Evolutionary conservation across 1,140 invertebrate genomes (phyloP).

Genomic region (Bombus confusus): DNA sequence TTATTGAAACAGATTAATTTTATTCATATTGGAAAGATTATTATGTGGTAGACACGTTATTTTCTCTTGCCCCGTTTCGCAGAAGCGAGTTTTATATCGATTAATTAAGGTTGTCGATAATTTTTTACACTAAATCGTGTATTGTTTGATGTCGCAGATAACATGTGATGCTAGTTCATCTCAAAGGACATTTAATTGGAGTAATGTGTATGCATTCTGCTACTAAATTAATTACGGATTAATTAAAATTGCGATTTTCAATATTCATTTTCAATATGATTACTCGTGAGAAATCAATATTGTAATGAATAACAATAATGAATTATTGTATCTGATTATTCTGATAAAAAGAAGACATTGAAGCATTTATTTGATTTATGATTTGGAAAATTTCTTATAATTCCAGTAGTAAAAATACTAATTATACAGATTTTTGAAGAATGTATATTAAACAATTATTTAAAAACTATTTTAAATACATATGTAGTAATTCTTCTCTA

Average conservation of each 20-base stretch:
- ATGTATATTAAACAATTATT: neutral
- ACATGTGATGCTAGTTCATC: neutral
- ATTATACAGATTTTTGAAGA: too few relatives aligned
- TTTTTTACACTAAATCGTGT: neutral
- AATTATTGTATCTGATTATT: neutral
- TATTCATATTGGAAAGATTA: neutral
- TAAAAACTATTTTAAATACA: too few relatives aligned
- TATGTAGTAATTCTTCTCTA: too few relatives aligned
- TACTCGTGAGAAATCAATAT: neutral
- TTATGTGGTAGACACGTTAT: neutral
- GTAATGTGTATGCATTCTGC: neutral
- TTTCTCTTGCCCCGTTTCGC: neutral
- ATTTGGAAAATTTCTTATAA: neutral
- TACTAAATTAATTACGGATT: neutral
- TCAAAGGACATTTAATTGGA: neutral
- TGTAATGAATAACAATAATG: neutral
- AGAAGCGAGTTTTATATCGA: neutral
- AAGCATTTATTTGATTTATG: neutral
- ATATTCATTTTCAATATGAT: neutral
- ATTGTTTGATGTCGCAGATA: neutral
- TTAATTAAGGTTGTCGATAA: neutral
- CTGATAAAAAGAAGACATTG: neutral
- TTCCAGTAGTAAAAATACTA: too few relatives aligned
- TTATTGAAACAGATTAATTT: neutral
- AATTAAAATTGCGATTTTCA: neutral